Percentiles rank a stretch among this genome's conserved stretches.
These are phyloP conservation scores for Babylonia areolata DNA, from an alignment of 1,140 invertebrate genomes.

Conservation along the genomic window DNA sequence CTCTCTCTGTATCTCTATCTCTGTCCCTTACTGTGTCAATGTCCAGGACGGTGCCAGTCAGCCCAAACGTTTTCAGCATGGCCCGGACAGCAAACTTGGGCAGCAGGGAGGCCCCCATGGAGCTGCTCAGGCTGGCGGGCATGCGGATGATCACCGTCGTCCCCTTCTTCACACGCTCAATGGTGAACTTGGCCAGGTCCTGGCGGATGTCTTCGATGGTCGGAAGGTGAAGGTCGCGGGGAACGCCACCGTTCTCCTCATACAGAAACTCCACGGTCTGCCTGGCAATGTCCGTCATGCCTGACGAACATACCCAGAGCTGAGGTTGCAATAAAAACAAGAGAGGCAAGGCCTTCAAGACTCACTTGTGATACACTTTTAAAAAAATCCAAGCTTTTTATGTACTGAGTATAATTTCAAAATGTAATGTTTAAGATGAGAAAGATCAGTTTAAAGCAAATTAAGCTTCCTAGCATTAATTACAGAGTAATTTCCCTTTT, in stretches of 20 bases:
- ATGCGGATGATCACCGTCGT: slow-evolving; percentile 73
- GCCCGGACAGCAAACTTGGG: slow-evolving; percentile 74
- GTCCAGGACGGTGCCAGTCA: slow-evolving; percentile 75
- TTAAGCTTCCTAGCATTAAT: too few species aligned
- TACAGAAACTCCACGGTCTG: slow-evolving; percentile 77
- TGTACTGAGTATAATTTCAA: too few species aligned
- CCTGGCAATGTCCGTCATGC: slow-evolving; percentile 76
- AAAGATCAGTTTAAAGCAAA: too few species aligned
- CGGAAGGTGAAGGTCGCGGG: slow-evolving; percentile 75
- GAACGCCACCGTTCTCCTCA: slow-evolving; percentile 77
- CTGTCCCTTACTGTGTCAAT: slow-evolving; percentile 70
- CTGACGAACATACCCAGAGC: slow-evolving; percentile 46
- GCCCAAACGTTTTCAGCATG: slow-evolving; percentile 76
- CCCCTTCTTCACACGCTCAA: slow-evolving; percentile 74
- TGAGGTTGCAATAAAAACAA: too few species aligned
- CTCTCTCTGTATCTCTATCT: too few species aligned
- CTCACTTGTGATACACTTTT: too few species aligned
- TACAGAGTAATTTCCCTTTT: too few species aligned
- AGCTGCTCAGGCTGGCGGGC: slow-evolving; percentile 48
- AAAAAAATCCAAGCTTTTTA: too few species aligned
- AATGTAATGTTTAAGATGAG: too few species aligned
- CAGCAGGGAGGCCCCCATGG: slow-evolving; percentile 62
- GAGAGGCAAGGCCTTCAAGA: too few species aligned
- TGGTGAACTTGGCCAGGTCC: slow-evolving; percentile 75
- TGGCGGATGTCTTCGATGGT: slow-evolving; percentile 77